Percentiles rank a stretch among this genome's conserved stretches.
Evolutionary conservation across 2,113 vertebrate genomes (phyloP).

Genomic region (Australoheros scitulus): DNA sequence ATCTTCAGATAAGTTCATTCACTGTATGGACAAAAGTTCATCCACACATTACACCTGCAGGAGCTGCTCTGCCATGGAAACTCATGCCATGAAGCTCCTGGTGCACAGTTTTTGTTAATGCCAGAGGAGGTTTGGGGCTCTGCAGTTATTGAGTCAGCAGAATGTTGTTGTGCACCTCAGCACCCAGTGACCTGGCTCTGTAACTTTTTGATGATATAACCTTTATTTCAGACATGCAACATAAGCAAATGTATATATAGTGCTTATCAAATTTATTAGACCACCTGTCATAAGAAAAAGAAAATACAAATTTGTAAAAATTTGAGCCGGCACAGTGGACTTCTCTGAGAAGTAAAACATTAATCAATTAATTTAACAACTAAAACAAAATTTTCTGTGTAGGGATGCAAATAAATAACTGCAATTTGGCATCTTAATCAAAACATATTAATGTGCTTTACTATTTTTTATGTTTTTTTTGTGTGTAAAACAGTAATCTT

Average conservation of each 20-base stretch:
- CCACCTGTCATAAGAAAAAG: background rate
- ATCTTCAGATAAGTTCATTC: rapidly evolving
- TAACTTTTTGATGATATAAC: no score
- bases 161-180: no score
- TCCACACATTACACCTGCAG: background rate
- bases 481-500: no score
- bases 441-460: background rate
- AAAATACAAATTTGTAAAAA: background rate
- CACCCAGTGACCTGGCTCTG: no score
- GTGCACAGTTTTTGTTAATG: background rate
- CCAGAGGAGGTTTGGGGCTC: background rate
- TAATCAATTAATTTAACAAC: rapidly evolving
- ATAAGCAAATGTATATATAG: background rate
- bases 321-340: background rate
- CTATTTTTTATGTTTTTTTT: background rate
- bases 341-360: background rate
- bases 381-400: background rate
- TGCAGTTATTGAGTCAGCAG: background rate
- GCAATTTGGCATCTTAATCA: background rate
- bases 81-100: background rate
- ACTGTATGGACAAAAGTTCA: background rate
- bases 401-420: background rate
- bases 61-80: background rate
- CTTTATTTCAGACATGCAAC: background rate
- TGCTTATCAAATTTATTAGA: background rate